Conservation (phyloP, 2,113 vertebrate genomes). For the Cyphomyrus discorhynchus region DNA sequence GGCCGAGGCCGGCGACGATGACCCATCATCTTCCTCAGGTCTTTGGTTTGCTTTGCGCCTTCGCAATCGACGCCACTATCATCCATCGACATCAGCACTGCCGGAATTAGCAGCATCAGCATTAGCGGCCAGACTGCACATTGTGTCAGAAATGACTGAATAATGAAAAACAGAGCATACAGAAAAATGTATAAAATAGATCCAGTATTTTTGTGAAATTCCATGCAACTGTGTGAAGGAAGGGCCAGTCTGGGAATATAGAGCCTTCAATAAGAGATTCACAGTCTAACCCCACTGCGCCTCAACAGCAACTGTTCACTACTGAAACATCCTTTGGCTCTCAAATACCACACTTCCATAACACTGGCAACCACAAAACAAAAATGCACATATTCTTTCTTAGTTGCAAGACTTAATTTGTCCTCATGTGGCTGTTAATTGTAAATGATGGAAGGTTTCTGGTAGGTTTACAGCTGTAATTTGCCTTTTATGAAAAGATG, state of each 20-base stretch:
- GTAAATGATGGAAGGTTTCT: background rate
- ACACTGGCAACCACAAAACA: background rate
- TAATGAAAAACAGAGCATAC: background rate
- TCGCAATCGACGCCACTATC: background rate
- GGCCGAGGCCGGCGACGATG: background rate
- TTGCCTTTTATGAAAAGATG: background rate
- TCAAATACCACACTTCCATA: background rate
- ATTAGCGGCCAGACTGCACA: background rate
- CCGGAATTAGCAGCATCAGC: background rate
- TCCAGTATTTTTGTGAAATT: background rate
- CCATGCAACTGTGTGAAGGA: background rate
- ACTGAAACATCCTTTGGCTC: background rate
- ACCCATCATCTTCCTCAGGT: background rate
- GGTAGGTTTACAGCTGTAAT: background rate
- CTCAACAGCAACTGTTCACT: background rate
- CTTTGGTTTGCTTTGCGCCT: background rate
- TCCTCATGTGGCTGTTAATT: background rate
- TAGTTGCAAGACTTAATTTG: background rate
- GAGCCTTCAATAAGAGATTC: background rate
- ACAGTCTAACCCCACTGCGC: background rate
- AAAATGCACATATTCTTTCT: background rate
- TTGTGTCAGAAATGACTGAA: background rate
- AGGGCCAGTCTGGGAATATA: background rate
- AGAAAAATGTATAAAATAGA: background rate
- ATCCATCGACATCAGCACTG: background rate